Evolutionary conservation across 2,113 vertebrate species (phyloP).

Genomic region (Motacilla alba): DNA sequence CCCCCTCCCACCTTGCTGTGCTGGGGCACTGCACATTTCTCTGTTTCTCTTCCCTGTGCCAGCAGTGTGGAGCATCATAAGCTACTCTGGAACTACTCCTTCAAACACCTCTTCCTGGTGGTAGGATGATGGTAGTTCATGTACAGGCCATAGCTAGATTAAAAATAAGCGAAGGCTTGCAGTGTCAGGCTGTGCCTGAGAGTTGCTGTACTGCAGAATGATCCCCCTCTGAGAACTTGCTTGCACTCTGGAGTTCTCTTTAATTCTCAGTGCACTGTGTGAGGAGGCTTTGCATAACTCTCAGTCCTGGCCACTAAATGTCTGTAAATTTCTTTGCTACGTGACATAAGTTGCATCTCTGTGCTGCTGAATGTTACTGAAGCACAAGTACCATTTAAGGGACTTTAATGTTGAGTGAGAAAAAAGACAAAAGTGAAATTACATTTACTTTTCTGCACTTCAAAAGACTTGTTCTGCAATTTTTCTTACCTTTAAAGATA

Average conservation of each 20-base stretch:
- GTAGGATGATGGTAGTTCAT: neutral
- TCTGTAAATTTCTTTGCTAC: neutral
- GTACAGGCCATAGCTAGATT: neutral
- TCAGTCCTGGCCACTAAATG: neutral
- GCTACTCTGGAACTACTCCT: neutral
- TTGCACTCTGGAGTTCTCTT: neutral
- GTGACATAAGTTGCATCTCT: neutral
- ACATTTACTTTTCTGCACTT: slow-evolving; percentile 1
- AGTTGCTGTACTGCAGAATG: neutral
- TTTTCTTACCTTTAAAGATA: slow-evolving; percentile 28
- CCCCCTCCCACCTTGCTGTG: neutral
- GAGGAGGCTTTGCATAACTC: neutral
- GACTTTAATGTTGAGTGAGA: neutral
- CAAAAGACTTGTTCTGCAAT: slow-evolving; percentile 17
- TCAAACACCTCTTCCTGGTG: neutral
- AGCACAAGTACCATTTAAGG: neutral
- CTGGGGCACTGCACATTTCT: neutral
- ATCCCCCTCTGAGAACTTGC: neutral
- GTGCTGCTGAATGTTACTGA: neutral
- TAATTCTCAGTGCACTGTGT: neutral
- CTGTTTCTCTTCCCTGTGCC: neutral
- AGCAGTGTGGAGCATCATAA: neutral
- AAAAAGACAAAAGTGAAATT: neutral
- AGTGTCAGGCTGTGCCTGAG: neutral
- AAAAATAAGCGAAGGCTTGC: neutral